Base-by-base conservation (phyloP, 1,140 invertebrate genomes). In the Apis mellifera region DNA sequence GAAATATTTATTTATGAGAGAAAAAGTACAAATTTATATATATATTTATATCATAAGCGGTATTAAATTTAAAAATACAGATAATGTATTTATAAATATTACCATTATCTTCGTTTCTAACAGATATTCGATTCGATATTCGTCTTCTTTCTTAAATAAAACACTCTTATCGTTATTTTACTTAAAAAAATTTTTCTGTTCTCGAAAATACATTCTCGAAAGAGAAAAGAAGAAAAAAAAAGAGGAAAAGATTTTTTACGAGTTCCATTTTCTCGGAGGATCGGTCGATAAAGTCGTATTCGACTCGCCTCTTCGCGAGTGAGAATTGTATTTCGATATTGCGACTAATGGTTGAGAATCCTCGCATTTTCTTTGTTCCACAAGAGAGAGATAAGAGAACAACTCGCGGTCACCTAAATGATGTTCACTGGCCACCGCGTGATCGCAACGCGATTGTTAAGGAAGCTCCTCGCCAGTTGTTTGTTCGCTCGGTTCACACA, bases 301-400 rank as follows among this genome's bases (percentile, higher is more conserved):
- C n/a, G 64, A 66, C 60, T 52, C 76, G 42, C 48, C n/a, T n/a
- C 26, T 70, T 69, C 77, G 12, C 42, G 13, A 32, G n/a, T 1
- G 9, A 60, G 21, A 26, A 81, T 81, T 81, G 79, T 81, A 81
- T 81, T 76, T 81, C 59, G 69, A 72, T 79, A 79, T 79, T 73
- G 59, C 78, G 59, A 26, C 19, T 52, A 66, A 9, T 57, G 66
- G 17, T 9, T n/a, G 64, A 57, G 62, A 26, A 68, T 57, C 15
- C 17, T 9, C 71, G 59, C 48, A 54, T 81, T 75, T 75, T 54
- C 72, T 81, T 76, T 76, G 72, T 76, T 81, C 60, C 54, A 17
- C 54, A 42, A 64, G 79, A 32, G 54, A 64, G 79, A 32, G 79
- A 76, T 81, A 42, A 81, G 68, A 26, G 4, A 75, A 74, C 72